phyloP scores from a whole-genome alignment of 2,113 vertebrate genomes.

The Mormyrus iriodes region DNA sequence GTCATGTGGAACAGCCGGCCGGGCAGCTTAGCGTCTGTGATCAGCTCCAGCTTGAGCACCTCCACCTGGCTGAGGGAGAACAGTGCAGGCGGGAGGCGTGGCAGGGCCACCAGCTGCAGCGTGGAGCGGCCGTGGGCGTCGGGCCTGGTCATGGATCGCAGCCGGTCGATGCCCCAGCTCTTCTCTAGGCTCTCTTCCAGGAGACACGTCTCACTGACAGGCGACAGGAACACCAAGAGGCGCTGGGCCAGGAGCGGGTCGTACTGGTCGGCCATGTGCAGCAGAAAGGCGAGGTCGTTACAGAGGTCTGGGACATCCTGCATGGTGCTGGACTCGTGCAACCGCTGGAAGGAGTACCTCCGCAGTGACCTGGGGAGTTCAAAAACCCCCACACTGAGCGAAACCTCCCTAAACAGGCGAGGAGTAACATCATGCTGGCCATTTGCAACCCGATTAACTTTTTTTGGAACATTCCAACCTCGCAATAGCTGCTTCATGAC shows the following conservation, averaged over 20 bases:
- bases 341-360: constrained; percentile 63
- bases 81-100: constrained; percentile 58
- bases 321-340: constrained; percentile 49
- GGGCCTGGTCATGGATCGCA: constrained; percentile 45
- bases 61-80: constrained; percentile 59
- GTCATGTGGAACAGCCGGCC: constrained; percentile 58
- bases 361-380: constrained; percentile 50
- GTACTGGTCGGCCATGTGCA: constrained; percentile 74
- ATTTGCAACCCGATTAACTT: not conserved
- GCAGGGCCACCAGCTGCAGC: constrained; percentile 63
- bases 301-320: constrained; percentile 61
- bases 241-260: constrained; percentile 65
- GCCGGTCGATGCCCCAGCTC: constrained; percentile 53
- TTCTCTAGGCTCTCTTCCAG: constrained; percentile 59
- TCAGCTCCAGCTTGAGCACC: constrained; percentile 64
- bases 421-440: not conserved
- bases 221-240: constrained; percentile 70
- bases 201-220: constrained; percentile 60
- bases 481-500: not conserved
- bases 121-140: constrained; percentile 47
- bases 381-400: not conserved
- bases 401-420: not conserved
- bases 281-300: constrained; percentile 72
- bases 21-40: constrained; percentile 56
- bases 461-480: not conserved